phyloP scores from a whole-genome alignment of 2,113 vertebrate species.

The Synchiropus splendidus region DNA sequence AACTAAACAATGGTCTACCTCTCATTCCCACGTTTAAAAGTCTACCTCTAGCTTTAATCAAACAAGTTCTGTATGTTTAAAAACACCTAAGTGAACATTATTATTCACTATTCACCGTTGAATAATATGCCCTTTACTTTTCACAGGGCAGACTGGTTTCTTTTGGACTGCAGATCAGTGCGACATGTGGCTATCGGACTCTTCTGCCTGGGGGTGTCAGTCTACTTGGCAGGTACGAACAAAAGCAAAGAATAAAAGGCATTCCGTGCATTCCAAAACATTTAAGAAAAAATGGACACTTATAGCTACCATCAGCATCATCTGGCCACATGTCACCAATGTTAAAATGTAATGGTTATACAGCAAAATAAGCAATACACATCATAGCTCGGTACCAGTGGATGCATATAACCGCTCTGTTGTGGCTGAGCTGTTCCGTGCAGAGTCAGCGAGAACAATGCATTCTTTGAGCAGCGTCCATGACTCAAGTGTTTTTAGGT shows the following conservation, averaged over 20 bases:
- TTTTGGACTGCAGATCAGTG: slow-evolving; percentile 73
- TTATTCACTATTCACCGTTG: no score
- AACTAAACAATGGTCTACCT: slow-evolving; percentile 50
- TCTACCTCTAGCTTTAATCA: no score
- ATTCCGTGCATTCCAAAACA: no score
- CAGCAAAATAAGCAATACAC: background rate
- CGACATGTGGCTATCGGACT: slow-evolving; percentile 77
- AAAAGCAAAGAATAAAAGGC: background rate
- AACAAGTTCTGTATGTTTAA: no score
- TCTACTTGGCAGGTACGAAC: slow-evolving; percentile 80
- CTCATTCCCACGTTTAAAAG: slow-evolving; percentile 60
- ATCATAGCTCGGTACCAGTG: slow-evolving; percentile 5
- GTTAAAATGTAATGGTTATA: background rate
- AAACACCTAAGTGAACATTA: no score
- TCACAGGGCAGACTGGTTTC: slow-evolving; percentile 82
- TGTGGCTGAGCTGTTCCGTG: slow-evolving; percentile 14
- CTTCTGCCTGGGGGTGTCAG: slow-evolving; percentile 78
- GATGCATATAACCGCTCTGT: slow-evolving; percentile 17
- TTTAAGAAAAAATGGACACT: no score
- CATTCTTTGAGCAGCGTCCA: slow-evolving; percentile 54
- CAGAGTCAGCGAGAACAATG: slow-evolving; percentile 58
- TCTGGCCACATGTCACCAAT: background rate
- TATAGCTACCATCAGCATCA: background rate
- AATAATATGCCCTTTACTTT: slow-evolving; percentile 1
- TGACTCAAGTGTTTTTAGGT: slow-evolving; percentile 54